phyloP scores from a whole-genome alignment of 2,797 vertebrate species.

The Lithobates sylvaticus region DNA sequence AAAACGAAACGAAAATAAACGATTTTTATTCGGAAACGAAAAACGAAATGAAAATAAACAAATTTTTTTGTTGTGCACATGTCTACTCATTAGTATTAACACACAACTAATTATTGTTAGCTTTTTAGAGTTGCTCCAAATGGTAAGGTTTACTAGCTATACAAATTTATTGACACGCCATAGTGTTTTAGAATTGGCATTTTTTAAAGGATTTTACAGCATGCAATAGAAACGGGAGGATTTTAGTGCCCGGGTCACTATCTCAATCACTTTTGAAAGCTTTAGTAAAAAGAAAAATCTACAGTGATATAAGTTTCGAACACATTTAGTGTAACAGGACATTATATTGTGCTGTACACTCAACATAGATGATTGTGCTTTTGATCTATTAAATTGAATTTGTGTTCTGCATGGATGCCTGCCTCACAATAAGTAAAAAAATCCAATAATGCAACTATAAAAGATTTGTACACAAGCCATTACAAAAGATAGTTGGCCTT shows the following conservation, averaged over 20 bases:
- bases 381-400: conserved; percentile 20
- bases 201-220: background rate
- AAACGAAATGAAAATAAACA: no score
- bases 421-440: conserved; percentile 48
- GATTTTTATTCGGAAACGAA: no score
- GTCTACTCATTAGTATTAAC: no score
- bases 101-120: no score
- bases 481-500: conserved; percentile 56
- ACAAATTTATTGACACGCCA: no score
- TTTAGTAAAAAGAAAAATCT: background rate
- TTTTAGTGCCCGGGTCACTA: background rate
- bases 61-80: no score
- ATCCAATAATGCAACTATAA: conserved; percentile 53
- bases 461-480: conserved; percentile 57
- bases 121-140: no score
- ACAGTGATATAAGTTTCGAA: background rate
- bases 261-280: background rate
- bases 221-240: no score
- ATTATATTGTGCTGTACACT: background rate
- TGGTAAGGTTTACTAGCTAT: no score
- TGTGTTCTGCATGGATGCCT: conserved; percentile 43
- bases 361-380: conserved; percentile 20
- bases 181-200: no score
- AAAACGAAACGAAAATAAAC: no score
- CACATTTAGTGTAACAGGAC: background rate